A percentile compares a stretch with the other conserved stretches of the same genome.
phyloP scores from a whole-genome alignment of 2,113 vertebrate species.

The Semnopithecus entellus region DNA sequence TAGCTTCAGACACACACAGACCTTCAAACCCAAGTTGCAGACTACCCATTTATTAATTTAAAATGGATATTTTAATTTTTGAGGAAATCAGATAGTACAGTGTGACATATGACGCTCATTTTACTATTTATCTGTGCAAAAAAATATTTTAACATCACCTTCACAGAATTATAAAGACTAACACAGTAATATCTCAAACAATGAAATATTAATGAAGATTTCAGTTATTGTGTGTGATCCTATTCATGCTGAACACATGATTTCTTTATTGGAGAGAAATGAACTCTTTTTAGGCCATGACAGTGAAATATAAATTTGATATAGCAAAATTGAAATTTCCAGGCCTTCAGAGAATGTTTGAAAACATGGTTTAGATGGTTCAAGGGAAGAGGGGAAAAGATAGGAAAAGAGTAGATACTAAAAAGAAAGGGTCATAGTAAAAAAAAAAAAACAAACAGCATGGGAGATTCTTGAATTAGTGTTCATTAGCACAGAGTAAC shows the following conservation, averaged over 20 bases:
- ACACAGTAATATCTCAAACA: neutral
- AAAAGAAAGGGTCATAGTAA: neutral
- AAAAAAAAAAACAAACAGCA: neutral
- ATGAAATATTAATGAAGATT: neutral
- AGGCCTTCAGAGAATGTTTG: neutral
- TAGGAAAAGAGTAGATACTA: neutral
- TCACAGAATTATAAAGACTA: neutral
- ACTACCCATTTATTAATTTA: neutral
- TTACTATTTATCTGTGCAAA: neutral
- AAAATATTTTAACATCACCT: neutral
- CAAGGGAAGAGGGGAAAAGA: neutral
- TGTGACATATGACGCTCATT: neutral
- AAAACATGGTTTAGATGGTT: neutral
- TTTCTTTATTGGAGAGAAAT: neutral
- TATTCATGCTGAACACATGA: neutral
- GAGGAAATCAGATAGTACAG: neutral
- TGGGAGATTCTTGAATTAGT: neutral
- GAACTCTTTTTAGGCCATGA: neutral
- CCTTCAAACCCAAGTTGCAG: neutral
- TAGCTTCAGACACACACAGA: neutral
- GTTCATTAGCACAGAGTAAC: neutral
- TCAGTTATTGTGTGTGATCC: neutral
- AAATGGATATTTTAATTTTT: neutral
- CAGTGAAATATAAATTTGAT: neutral
- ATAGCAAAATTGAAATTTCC: neutral